phyloP scores from a whole-genome alignment of 2,797 vertebrate species.

The Hylomyscus alleni region DNA sequence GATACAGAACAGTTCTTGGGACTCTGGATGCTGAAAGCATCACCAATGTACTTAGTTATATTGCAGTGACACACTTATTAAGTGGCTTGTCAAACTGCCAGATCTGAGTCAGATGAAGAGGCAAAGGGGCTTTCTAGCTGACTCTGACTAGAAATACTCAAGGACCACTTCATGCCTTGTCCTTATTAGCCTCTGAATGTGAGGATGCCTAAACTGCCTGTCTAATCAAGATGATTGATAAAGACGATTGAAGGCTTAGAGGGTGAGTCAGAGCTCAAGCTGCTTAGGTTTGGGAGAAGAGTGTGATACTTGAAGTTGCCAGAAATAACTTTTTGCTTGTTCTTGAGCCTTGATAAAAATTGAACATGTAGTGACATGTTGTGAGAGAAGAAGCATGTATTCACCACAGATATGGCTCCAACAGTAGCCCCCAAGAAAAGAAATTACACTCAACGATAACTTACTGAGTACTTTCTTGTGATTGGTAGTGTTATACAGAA shows the following conservation, averaged over 20 bases:
- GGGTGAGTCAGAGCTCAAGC: not conserved
- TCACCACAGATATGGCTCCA: not conserved
- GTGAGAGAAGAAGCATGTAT: not conserved
- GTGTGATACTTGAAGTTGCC: not conserved
- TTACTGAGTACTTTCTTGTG: not conserved
- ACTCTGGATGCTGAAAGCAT: not conserved
- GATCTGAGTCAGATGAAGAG: not conserved
- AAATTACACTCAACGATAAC: not conserved
- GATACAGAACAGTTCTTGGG: not conserved
- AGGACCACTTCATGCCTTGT: not conserved
- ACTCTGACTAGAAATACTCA: not conserved
- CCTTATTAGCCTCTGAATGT: constrained; percentile 29
- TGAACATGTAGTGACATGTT: not conserved
- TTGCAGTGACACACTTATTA: constrained; percentile 36
- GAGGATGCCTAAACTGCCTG: not conserved
- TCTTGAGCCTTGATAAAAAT: not conserved
- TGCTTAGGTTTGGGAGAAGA: constrained; percentile 3
- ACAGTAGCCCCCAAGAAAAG: not conserved
- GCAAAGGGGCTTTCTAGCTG: constrained; percentile 12
- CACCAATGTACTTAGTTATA: not conserved
- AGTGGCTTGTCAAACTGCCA: not conserved
- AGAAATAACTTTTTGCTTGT: not conserved
- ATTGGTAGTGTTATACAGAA: not conserved
- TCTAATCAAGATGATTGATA: constrained; percentile 16
- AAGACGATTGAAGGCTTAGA: not conserved